These are phyloP conservation scores for Stylophora pistillata DNA, from an alignment of 64 coral and sea anemone genomes.

Conservation along the genomic window DNA sequence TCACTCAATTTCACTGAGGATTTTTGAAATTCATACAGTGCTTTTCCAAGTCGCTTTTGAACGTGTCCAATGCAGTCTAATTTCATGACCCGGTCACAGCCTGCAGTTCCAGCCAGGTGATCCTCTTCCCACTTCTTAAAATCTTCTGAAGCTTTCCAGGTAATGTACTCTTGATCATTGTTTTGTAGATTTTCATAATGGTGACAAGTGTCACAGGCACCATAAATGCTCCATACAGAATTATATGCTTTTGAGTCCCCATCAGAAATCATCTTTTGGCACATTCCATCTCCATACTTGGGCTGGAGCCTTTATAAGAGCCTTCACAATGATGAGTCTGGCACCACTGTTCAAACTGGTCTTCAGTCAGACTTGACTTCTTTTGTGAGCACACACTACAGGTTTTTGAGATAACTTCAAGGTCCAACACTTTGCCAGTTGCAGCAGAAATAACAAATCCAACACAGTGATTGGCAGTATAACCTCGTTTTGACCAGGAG, in stretches of 20 bases:
- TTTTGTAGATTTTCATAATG: slow-evolving; percentile 16
- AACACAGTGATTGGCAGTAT: no score
- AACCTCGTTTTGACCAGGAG: no score
- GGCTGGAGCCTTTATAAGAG: slow-evolving; percentile 44
- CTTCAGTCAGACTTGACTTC: slow-evolving; percentile 13
- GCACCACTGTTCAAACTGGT: slow-evolving; percentile 52
- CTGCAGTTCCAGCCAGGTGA: not conserved
- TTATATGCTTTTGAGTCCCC: slow-evolving; percentile 58
- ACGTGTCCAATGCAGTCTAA: no score
- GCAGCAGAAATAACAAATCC: slow-evolving; percentile 58
- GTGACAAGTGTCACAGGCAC: slow-evolving; percentile 25
- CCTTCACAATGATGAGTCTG: slow-evolving; percentile 57
- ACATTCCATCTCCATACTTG: slow-evolving; percentile 55
- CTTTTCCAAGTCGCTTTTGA: slow-evolving; percentile 48
- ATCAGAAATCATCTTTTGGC: slow-evolving; percentile 56
- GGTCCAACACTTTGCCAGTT: slow-evolving; percentile 49
- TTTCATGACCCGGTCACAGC: not conserved
- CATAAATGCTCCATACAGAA: slow-evolving; percentile 37
- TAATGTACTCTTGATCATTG: not conserved
- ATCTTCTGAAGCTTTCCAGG: not conserved
- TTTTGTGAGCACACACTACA: slow-evolving; percentile 48
- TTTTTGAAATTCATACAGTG: slow-evolving; percentile 35
- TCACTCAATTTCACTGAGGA: slow-evolving; percentile 24
- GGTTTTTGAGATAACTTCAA: slow-evolving; percentile 44
- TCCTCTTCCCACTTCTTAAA: not conserved